Evolutionary conservation across 2,113 vertebrate species (phyloP).

Genomic region (Chionis minor): DNA sequence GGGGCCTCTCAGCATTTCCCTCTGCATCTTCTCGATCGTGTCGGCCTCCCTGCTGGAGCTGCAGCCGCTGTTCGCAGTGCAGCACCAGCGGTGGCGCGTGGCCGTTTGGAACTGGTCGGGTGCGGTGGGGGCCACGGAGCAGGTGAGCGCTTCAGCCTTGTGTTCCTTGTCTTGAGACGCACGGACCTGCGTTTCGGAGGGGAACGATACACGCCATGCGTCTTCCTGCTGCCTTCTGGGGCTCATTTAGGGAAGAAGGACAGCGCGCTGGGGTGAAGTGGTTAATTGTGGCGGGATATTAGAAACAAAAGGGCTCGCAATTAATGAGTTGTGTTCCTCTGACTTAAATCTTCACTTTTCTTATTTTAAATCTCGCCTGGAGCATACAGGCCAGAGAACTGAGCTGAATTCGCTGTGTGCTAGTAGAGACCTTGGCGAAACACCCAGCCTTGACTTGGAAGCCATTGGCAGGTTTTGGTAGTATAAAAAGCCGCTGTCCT

Average conservation of each 20-base stretch:
- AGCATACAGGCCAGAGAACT: background rate
- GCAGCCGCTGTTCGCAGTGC: accelerated
- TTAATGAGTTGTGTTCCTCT: accelerated
- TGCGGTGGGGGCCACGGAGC: accelerated
- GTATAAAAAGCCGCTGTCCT: accelerated
- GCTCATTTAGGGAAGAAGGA: accelerated
- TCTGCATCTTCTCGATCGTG: background rate
- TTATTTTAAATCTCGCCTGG: background rate
- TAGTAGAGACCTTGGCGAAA: background rate
- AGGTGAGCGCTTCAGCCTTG: accelerated
- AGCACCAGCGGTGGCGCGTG: accelerated
- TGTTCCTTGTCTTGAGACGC: too few species aligned
- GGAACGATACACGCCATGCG: accelerated
- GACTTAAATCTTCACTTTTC: background rate
- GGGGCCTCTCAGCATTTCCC: background rate
- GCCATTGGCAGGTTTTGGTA: background rate
- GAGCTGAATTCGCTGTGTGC: background rate
- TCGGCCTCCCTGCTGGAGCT: background rate
- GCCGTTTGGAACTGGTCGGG: background rate
- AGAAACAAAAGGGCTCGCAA: background rate
- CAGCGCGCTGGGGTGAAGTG: accelerated
- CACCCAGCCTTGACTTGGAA: background rate
- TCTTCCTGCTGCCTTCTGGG: accelerated
- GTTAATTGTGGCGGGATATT: accelerated
- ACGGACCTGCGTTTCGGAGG: background rate